phyloP scores from a whole-genome alignment of 2,113 vertebrate species.

The Zapus hudsonius region DNA sequence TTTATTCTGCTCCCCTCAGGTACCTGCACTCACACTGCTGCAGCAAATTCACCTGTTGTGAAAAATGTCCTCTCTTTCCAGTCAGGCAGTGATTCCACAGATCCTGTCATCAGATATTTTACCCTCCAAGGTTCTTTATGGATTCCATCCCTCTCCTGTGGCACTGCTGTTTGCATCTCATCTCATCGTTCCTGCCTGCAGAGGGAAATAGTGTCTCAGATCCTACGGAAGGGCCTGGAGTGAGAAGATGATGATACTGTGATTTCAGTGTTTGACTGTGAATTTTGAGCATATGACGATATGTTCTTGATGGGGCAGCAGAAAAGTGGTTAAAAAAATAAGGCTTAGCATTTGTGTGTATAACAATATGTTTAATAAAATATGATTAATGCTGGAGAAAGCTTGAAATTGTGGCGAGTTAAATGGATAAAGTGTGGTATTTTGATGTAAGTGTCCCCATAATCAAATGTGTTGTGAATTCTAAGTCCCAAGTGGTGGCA shows the following conservation, averaged over 20 bases:
- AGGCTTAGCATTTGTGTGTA: background rate
- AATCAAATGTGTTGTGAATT: no score
- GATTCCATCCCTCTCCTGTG: background rate
- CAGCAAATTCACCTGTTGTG: conserved; percentile 51
- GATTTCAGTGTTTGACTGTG: background rate
- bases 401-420: background rate
- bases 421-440: background rate
- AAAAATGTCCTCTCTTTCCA: conserved; percentile 23
- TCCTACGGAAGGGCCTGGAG: background rate
- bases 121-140: background rate
- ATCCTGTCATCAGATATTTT: conserved; percentile 24
- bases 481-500: no score
- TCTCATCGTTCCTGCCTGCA: background rate
- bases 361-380: background rate
- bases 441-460: no score
- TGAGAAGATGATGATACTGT: background rate
- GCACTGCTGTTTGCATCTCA: background rate
- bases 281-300: background rate
- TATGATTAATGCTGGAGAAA: background rate
- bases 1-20: background rate
- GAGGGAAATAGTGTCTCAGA: background rate
- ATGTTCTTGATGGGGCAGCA: background rate
- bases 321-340: background rate
- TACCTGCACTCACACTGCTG: conserved; percentile 21
- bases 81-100: conserved; percentile 11